Evolutionary conservation across 2,113 vertebrate genomes (phyloP), one percentile per base, ranked within the genome.

Genomic region (Ammospiza caudacuta): DNA sequence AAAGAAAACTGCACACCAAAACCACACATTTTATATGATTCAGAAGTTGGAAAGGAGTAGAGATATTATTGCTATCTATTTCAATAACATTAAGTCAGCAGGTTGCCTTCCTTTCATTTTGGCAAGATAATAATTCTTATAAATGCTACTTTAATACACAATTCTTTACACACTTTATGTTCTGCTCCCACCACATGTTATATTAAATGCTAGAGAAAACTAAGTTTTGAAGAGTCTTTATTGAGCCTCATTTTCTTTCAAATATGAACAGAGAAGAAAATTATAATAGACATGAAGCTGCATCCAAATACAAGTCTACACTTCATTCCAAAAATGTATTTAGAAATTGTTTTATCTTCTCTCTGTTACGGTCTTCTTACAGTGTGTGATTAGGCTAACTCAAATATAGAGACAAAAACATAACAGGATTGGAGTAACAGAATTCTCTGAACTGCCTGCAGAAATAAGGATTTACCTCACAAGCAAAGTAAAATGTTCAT

Each of bases 1-100:
- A 92, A 87, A 94, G 66, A 68, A 90, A 97, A 97, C 86, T 97
- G 85, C 88, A 95, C 92, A 96, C 90, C 79, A 97, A 97, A 97
- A 49, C 66, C 92, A 94, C 59, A 92, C 55, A 49, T 68, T 95
- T 95, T 64, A 73, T 92, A 89, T 66, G 62, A 86, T 92, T 88
- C 25, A 94, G 66, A 94, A 94, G 41, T 27, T 91, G 75, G 85
- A 87, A 95, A 81, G 41, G 86, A 92, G 44, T 17, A 67, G 62
- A 68, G 77, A 87, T 52, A 44, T 83, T 94, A 94, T 29, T 69
- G 62, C 64, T 64, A 22, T 70, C 79, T 80, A 87, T 90, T 95
- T 94, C 85, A 80, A 20, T 49, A 92, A 59, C 55, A 94, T 77
- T 39, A 62, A 84, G 83, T 70, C 89, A 89, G 83, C 51, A 74